phyloP scores from a whole-genome alignment of 2,888 invertebrate species.

The Pseudococcus jackbeardsleyi region DNA sequence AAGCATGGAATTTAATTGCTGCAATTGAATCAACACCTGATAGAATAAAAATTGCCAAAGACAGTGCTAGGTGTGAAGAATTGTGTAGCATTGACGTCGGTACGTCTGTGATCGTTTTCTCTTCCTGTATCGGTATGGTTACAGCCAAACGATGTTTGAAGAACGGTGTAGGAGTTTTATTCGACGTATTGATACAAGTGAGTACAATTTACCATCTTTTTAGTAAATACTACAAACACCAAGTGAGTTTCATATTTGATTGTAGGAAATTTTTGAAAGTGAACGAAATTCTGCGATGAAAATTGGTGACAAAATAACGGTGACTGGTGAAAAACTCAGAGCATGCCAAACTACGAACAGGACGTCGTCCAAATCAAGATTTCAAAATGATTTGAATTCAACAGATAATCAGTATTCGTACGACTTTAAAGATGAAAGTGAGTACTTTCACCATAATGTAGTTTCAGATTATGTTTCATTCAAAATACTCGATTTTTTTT shows the following conservation, averaged over 20 bases:
- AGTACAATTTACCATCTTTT: not conserved
- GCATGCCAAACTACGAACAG: not conserved
- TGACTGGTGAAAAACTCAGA: not conserved
- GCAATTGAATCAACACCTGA: conserved; percentile 67
- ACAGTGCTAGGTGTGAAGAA: conserved; percentile 67
- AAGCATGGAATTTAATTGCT: conserved; percentile 67
- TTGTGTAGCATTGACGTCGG: conserved; percentile 67
- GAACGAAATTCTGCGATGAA: not conserved
- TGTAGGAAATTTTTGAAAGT: not conserved
- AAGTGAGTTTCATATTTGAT: not conserved
- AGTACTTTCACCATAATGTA: not conserved
- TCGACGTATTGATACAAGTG: conserved; percentile 32
- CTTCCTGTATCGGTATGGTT: conserved; percentile 20
- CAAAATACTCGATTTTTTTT: not conserved
- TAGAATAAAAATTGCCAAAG: conserved; percentile 66
- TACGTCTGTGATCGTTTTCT: conserved; percentile 67
- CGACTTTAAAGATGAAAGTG: conserved; percentile 14
- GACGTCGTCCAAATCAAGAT: not conserved
- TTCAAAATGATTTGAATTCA: not conserved
- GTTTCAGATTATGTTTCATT: not conserved
- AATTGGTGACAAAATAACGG: not conserved
- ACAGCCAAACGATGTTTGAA: not conserved
- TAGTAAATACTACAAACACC: not conserved
- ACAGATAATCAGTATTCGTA: not conserved
- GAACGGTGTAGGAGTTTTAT: conserved; percentile 41